Evolutionary conservation across 2,888 invertebrate genomes (phyloP).

Genomic region (Apodemia zela): DNA sequence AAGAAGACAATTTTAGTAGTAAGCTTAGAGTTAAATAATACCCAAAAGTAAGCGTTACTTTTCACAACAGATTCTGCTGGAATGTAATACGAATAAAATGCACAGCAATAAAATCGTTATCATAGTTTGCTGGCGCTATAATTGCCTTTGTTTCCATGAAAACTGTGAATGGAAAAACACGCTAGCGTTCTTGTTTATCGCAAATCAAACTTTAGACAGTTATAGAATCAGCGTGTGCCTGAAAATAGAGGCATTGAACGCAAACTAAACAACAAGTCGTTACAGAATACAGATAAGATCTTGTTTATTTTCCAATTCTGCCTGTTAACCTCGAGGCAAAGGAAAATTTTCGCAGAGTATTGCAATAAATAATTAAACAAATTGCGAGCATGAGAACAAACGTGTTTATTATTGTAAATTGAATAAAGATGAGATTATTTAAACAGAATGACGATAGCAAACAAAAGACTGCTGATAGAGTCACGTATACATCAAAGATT

Average conservation of each 20-base stretch:
- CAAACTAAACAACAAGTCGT: constrained; percentile 2
- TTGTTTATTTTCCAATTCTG: constrained; percentile 8
- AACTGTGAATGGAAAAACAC: constrained; percentile 9
- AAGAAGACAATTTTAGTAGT: no score
- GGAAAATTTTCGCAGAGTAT: constrained; percentile 2
- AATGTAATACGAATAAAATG: not conserved
- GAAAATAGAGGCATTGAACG: constrained; percentile 16
- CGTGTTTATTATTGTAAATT: not conserved
- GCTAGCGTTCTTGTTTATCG: not conserved
- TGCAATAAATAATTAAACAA: not conserved
- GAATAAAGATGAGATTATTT: not conserved
- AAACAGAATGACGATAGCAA: no score
- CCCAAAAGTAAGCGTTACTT: not conserved
- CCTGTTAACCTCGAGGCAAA: constrained; percentile 4
- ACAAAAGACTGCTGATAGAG: no score
- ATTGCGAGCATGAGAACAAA: not conserved
- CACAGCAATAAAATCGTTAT: not conserved
- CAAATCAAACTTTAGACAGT: constrained; percentile 6
- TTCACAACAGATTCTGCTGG: not conserved
- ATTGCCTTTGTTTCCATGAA: not conserved
- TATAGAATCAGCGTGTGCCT: constrained; percentile 1
- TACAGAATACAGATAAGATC: constrained; percentile 14
- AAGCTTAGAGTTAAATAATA: no score
- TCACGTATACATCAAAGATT: no score
- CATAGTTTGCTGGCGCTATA: not conserved